Conservation (phyloP, 2,113 vertebrate species). For the Myiopsitta monachus region DNA sequence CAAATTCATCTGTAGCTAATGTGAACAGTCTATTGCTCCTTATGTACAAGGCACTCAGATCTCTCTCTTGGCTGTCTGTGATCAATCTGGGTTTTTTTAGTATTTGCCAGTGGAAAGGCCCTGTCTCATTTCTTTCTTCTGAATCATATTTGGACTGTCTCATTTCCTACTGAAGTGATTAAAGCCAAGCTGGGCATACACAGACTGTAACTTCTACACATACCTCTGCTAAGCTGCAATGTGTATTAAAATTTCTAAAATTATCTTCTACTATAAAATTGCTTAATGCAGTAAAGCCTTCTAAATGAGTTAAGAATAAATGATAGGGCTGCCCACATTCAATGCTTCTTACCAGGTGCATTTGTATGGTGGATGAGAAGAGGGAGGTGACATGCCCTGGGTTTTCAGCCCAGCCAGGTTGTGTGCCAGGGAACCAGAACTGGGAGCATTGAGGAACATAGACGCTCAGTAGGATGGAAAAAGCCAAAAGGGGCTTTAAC, state of each 20-base stretch:
- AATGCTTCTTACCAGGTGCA: not conserved
- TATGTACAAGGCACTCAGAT: not conserved
- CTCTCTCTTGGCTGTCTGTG: not conserved
- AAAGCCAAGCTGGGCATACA: not conserved
- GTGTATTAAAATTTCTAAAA: not conserved
- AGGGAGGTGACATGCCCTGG: not conserved
- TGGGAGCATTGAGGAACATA: not conserved
- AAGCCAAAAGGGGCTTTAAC: not conserved
- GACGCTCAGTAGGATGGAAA: not conserved
- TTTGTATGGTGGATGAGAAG: not conserved
- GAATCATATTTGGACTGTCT: slow-evolving; percentile 30
- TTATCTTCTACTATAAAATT: not conserved
- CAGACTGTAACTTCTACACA: not conserved
- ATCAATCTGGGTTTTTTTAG: not conserved
- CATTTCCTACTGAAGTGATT: slow-evolving; percentile 2
- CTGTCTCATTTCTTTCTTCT: slow-evolving; percentile 20
- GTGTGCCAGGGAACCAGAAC: not conserved
- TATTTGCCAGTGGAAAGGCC: not conserved
- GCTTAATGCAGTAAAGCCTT: not conserved
- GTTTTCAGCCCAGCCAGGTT: not conserved
- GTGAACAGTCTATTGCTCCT: not conserved
- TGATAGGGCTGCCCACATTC: not conserved
- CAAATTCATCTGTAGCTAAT: not conserved
- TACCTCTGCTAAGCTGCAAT: not conserved
- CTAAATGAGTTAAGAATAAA: not conserved